Evolutionary conservation across 2,113 vertebrate species (phyloP), one percentile per base, ranked within the genome.

Genomic region (Ophiodon elongatus): DNA sequence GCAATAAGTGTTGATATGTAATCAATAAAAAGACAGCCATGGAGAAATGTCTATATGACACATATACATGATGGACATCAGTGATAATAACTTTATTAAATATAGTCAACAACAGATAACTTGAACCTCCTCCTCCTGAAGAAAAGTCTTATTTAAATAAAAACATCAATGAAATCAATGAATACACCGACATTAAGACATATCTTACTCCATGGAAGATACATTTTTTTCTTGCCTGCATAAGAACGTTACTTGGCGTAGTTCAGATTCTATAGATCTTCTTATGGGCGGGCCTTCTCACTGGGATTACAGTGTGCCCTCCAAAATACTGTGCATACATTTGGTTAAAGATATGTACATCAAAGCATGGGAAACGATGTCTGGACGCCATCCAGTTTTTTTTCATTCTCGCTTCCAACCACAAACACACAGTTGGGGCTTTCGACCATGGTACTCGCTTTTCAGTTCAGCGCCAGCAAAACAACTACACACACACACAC

Each of bases 311-410:
- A 54, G 64, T 67, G 2, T 17, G 21, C 29, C 45, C 82, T 27
- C 33, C 60, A 27, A 37, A 63, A 66, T 65, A 33, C 4, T n/a
- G 64, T 10, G 62, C 82, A 81, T 73, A 70, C 70, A 87, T 85
- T 78, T 84, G 81, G 79, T 89, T 60, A 85, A n/a, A 79, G 43
- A 79, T 76, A 43, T 78, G 67, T 45, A 56, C 71, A 63, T 78
- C 52, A 84, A 75, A 87, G 79, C 85, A 65, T 90, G 88, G 77
- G 86, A 89, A 91, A 85, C 43, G 81, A 84, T 72, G 79, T 82
- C 80, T 92, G 91, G 87, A 85, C 43, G 54, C 14, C 52, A 25
- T 83, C 80, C 85, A 90, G 79, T 17, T 66, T 62, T 66, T 62
- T 71, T 62, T 79, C 52, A 63, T 74, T 87, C 69, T 84, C 21